These are phyloP conservation scores for Phengaris arion DNA, from an alignment of 2,888 invertebrate genomes.

Conservation along the genomic window DNA sequence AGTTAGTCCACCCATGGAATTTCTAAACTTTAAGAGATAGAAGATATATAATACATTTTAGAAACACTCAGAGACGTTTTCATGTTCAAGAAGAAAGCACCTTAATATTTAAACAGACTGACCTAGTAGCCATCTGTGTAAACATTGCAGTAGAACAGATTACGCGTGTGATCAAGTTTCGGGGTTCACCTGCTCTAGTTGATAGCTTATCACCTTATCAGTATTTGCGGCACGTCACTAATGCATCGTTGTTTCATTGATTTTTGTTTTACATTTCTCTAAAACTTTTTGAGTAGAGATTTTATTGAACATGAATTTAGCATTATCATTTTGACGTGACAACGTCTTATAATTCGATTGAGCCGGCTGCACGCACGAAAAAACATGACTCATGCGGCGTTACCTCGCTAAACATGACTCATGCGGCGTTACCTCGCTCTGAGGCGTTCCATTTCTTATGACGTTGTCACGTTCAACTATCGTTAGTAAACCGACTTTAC, in stretches of 20 bases:
- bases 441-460: too few relatives aligned
- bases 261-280: background rate
- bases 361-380: too few relatives aligned
- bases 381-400: too few relatives aligned
- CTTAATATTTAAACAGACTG: background rate
- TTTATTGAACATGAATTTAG: background rate
- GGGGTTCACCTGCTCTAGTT: background rate
- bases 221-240: background rate
- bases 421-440: too few relatives aligned
- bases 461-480: too few relatives aligned
- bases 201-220: slow-evolving; percentile 25
- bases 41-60: too few relatives aligned
- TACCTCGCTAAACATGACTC: too few relatives aligned
- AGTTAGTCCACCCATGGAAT: too few relatives aligned
- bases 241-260: background rate
- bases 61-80: background rate
- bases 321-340: too few relatives aligned
- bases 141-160: background rate
- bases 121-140: slow-evolving; percentile 1
- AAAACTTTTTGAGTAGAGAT: background rate
- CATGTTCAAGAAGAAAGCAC: background rate
- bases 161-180: background rate
- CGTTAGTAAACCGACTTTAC: too few relatives aligned
- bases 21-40: too few relatives aligned
- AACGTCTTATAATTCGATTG: too few relatives aligned